Conservation (phyloP, 2,888 invertebrate species). For the Thecophora atra region DNA sequence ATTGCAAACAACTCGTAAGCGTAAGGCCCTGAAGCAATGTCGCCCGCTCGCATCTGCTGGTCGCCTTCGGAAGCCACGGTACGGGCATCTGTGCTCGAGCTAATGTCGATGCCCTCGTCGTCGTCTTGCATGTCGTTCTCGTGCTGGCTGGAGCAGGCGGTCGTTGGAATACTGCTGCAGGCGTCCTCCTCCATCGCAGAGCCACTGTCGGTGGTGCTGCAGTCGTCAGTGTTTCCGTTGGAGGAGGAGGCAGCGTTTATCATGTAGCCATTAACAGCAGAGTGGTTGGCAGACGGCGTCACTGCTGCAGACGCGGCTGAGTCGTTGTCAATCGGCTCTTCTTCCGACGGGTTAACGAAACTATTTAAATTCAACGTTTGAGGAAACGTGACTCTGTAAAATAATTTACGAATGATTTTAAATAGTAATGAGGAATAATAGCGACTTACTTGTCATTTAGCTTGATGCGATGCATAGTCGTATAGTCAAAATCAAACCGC, state of each 20-base stretch:
- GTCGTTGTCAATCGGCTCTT: conserved; percentile 45
- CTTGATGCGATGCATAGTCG: conserved; percentile 84
- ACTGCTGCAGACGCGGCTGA: conserved; percentile 50
- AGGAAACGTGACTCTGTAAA: conserved; percentile 80
- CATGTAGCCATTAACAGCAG: conserved; percentile 35
- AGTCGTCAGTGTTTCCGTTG: conserved; percentile 72
- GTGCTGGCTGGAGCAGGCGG: conserved; percentile 63
- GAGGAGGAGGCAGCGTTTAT: conserved; percentile 56
- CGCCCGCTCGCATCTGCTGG: conserved; percentile 56
- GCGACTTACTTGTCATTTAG: conserved; percentile 80
- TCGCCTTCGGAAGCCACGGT: conserved; percentile 50
- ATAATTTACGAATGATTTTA: conserved; percentile 24
- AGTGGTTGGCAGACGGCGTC: conserved; percentile 18
- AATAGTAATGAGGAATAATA: not conserved
- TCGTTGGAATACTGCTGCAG: conserved; percentile 64
- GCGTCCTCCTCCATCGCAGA: conserved; percentile 76
- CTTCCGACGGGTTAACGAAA: conserved; percentile 69
- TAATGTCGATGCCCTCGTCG: conserved; percentile 76
- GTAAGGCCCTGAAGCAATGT: conserved; percentile 71
- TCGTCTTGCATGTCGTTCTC: conserved; percentile 69
- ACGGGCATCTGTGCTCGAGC: conserved; percentile 65
- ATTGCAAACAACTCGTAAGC: conserved; percentile 88
- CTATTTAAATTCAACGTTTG: conserved; percentile 81
- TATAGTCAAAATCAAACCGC: conserved; percentile 89
- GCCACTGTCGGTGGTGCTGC: conserved; percentile 75